phyloP scores from a whole-genome alignment of 2,113 vertebrate genomes.

The Xenopus borealis region DNA sequence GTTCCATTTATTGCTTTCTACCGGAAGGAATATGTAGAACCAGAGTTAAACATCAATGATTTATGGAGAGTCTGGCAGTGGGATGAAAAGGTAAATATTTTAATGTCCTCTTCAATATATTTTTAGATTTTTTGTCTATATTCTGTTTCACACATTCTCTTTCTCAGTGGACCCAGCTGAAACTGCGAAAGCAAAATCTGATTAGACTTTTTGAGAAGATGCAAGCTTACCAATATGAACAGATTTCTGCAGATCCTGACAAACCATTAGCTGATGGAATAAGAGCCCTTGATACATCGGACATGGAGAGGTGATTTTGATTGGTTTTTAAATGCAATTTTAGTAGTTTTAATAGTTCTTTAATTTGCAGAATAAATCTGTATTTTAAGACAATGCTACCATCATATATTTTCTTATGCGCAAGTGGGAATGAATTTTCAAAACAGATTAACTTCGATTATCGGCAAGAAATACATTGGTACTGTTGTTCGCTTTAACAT shows the following conservation, averaged over 20 bases:
- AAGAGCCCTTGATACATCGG: constrained; percentile 89
- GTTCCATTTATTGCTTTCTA: constrained; percentile 98
- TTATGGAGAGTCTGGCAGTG: constrained; percentile 98
- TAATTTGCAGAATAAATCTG: too few relatives aligned
- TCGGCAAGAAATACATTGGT: too few relatives aligned
- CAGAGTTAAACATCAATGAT: constrained; percentile 94
- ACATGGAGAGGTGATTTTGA: constrained; percentile 91
- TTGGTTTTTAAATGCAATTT: too few relatives aligned
- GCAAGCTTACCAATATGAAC: constrained; percentile 96
- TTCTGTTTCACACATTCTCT: constrained; percentile 27
- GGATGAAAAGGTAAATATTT: constrained; percentile 90
- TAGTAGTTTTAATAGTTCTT: too few relatives aligned
- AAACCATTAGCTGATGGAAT: constrained; percentile 94
- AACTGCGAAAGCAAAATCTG: constrained; percentile 92
- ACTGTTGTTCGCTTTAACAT: too few relatives aligned
- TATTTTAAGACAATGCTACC: too few relatives aligned
- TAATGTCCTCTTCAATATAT: too few relatives aligned
- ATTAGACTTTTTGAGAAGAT: constrained; percentile 94
- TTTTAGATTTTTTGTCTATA: too few relatives aligned
- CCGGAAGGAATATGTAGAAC: constrained; percentile 96
- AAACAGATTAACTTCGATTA: too few relatives aligned
- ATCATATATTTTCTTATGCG: too few relatives aligned
- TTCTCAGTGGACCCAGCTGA: constrained; percentile 92
- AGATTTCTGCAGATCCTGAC: constrained; percentile 96
- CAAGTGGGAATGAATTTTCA: too few relatives aligned